Evolutionary conservation across 2,113 vertebrate species (phyloP).

Genomic region (Pedionomus torquatus): DNA sequence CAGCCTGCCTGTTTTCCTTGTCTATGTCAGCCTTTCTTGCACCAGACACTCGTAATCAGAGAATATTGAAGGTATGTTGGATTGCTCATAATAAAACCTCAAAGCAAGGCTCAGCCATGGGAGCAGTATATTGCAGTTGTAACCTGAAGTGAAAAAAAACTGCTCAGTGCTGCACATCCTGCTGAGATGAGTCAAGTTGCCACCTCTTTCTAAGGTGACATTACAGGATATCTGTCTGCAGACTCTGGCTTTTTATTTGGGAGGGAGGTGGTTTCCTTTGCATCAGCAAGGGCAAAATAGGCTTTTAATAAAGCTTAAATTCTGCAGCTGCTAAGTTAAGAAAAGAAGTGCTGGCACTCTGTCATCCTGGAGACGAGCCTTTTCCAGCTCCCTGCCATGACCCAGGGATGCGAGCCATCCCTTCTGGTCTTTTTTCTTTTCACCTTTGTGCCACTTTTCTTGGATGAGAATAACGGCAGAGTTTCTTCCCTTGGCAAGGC

Average conservation of each 20-base stretch:
- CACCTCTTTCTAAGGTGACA: not conserved
- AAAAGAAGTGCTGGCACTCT: constrained; percentile 24
- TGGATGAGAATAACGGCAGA: not conserved
- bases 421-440: not conserved
- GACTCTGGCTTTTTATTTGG: not conserved
- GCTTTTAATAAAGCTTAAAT: constrained; percentile 32
- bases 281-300: constrained; percentile 5
- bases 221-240: constrained; percentile 16
- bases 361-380: constrained; percentile 37
- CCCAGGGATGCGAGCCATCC: not conserved
- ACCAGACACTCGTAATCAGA: not conserved
- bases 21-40: not conserved
- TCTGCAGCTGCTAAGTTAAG: constrained; percentile 43
- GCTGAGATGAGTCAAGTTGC: not conserved
- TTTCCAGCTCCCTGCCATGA: not conserved
- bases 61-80: not conserved
- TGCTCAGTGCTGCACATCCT: not conserved
- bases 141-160: not conserved
- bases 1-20: not conserved
- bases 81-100: not conserved
- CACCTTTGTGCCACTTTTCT: not conserved
- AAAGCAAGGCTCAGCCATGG: not conserved
- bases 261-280: constrained; percentile 33
- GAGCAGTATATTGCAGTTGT: not conserved
- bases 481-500: not conserved